Base-by-base conservation (phyloP, 2,888 invertebrate genomes). In the Melieria picta region DNA sequence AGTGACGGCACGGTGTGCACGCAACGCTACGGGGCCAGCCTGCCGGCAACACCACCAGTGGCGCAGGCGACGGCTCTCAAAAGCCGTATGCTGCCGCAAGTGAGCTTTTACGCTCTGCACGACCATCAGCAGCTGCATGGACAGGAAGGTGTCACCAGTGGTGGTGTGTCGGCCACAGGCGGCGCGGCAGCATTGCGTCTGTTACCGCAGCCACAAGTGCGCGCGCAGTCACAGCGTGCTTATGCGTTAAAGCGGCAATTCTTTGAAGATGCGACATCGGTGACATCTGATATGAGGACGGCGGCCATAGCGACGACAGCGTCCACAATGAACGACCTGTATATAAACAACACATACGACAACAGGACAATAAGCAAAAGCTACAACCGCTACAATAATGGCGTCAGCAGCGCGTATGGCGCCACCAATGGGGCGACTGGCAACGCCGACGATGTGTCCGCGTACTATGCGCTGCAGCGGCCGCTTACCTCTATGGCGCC, bases 401-500 rank as follows among this genome's bases (percentile, higher is more conserved):
- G n/a, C 13, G 3, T 50, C 45, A 73, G 16, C 52, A 43, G 55
- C 30, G 47, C 56, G 45, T 61, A 43, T 10, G 67, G 66, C 69
- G 71, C 63, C 64, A 56, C 65, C 3, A 72, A 55, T 56, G 45
- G 61, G 69, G 4, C 48, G 16, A 47, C 11, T 43, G 58, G 60
- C n/a, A 63, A 5, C 46, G 7, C 43, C 16, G 9, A n/a, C 58
- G 52, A 64, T 10, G 5, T 57, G 5, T 57, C 43, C n/a, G 13
- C 45, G 3, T 61, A 58, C 4, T 70, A 73, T n/a, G 4, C 55
- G n/a, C 61, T 73, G 48, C 73, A 76, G 46, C 77, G 82, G 64
- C 82, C 83, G n/a, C 80, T 82, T 65, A 84, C 83, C 16, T 83
- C 85, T 7, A 81, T 85, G 78, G 71, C 83, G 52, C 81, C 81